A percentile compares a stretch with the other conserved stretches of the same genome.
phyloP scores from a whole-genome alignment of 2,888 invertebrate genomes.

The Chrysolina oricalcia region DNA sequence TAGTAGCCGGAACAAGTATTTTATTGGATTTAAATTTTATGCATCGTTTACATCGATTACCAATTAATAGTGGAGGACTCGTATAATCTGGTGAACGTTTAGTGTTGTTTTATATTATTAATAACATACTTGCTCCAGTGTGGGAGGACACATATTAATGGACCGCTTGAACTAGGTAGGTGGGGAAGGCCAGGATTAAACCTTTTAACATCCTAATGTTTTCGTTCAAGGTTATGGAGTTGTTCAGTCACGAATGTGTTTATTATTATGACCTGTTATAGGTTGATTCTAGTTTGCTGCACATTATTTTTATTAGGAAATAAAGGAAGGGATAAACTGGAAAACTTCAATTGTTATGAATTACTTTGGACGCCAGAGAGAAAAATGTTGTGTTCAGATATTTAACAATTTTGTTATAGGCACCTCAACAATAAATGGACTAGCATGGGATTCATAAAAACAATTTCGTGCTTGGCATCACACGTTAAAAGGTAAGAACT shows the following conservation, averaged over 20 bases:
- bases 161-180: slow-evolving; percentile 3
- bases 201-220: slow-evolving; percentile 15
- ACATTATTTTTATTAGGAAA: too few species aligned
- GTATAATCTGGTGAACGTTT: not conserved
- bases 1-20: not conserved
- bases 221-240: slow-evolving; percentile 5
- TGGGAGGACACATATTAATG: slow-evolving; percentile 15
- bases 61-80: not conserved
- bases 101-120: not conserved
- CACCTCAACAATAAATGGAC: too few species aligned
- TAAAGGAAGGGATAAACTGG: too few species aligned
- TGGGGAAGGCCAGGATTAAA: not conserved
- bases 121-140: not conserved
- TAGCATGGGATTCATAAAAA: too few species aligned
- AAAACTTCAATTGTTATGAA: too few species aligned
- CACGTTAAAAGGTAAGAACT: too few species aligned
- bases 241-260: not conserved
- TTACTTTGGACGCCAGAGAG: too few species aligned
- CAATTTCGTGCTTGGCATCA: too few species aligned
- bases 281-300: not conserved
- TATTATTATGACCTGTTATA: not conserved
- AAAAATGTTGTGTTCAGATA: too few species aligned
- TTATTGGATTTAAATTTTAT: not conserved
- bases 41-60: slow-evolving; percentile 8
- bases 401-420: too few species aligned